Base-by-base conservation (phyloP, 1,140 invertebrate species). In the Pomacea maculata region DNA sequence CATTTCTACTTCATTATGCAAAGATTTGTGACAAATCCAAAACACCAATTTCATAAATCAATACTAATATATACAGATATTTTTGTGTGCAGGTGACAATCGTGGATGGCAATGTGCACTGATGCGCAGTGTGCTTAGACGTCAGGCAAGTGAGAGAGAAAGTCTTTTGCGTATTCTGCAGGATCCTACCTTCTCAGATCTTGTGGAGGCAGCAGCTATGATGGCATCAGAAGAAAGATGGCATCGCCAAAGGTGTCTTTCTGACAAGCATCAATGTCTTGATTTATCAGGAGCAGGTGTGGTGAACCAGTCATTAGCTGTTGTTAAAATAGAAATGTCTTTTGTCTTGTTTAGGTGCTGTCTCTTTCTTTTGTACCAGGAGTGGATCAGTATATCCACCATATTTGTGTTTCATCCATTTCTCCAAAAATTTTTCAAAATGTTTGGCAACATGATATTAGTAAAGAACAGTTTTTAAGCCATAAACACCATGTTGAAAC, bases 131-230 rank as follows among this genome's bases (percentile, higher is more conserved):
- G 81, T 88, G 68, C 67, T 86, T 61, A 82, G 85, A 68, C 86
- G 87, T 61, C 89, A 90, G 78, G 52, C 67, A 25, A 85, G 86
- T 68, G 89, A 90, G 76, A 72, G 88, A 45, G 89, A 90, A 79
- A n/a, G 83, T 45, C 70, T 89, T 52, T 79, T 90, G 71, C 75
- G 81, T 1, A 77, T 86, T n/a, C 82, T 89, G 19, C 87, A 87
- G 76, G 89, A 90, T 67, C 79, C 83, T 15, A 80, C 82, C n/a
- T 72, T 89, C 21, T 84, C 85, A 21, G 88, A 89, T 10, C 76
- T 90, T 15, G 82, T 82, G 57, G 87, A 87, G 64, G 89, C 85
- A 21, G 89, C 89, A 19, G 80, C 74, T 19, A 85, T 88, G 85
- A 78, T 85, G 19, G 81, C 75, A 57, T 84, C 85, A 14, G 86